These are phyloP conservation scores for Oryzias javanicus DNA, from an alignment of 2,113 vertebrate genomes.

Conservation along the genomic window DNA sequence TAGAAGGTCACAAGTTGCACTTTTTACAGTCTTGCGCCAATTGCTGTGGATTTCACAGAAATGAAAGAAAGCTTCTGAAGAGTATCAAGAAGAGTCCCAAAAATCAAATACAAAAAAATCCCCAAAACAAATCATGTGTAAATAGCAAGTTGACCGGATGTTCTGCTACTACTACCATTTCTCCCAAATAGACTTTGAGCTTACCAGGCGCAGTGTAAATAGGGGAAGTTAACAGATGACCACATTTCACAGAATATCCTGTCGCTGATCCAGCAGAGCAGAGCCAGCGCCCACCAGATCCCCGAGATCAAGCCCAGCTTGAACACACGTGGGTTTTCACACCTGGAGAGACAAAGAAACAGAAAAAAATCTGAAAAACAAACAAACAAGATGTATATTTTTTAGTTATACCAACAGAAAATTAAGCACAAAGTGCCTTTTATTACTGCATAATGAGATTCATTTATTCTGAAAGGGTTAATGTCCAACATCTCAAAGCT, in stretches of 20 bases:
- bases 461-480: not conserved
- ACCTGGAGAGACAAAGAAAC: slow-evolving; percentile 73
- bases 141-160: too few species aligned
- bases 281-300: slow-evolving; percentile 92
- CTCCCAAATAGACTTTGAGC: slow-evolving; percentile 33
- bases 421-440: too few species aligned
- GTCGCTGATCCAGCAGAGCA: slow-evolving; percentile 97
- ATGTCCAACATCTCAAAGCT: too few species aligned
- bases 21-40: too few species aligned
- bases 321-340: slow-evolving; percentile 94
- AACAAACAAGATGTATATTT: not conserved
- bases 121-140: too few species aligned
- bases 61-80: too few species aligned
- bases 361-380: slow-evolving; percentile 2
- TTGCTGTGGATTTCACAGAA: too few species aligned
- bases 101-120: too few species aligned
- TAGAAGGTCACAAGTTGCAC: not conserved
- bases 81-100: too few species aligned
- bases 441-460: too few species aligned
- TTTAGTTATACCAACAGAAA: not conserved
- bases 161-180: not conserved
- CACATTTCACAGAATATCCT: slow-evolving; percentile 94
- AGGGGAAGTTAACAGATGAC: slow-evolving; percentile 95
- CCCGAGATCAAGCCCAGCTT: slow-evolving; percentile 94
- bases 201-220: slow-evolving; percentile 95